phyloP scores from a whole-genome alignment of 1,140 invertebrate genomes.

The Rhagoletis pomonella region DNA sequence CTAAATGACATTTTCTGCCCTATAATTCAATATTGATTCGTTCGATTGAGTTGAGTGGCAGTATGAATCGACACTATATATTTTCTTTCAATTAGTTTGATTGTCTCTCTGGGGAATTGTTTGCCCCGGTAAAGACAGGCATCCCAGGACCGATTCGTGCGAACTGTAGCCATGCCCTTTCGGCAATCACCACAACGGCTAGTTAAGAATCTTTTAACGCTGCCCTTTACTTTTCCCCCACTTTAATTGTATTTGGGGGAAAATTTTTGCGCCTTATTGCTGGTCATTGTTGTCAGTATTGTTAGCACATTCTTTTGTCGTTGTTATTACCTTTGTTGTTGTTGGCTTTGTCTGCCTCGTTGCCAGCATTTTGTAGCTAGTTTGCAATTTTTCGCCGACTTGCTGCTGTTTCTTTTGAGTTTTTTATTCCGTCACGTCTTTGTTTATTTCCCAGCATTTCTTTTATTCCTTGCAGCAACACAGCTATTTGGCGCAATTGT shows the following conservation, averaged over 20 bases:
- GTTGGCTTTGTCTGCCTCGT: not conserved
- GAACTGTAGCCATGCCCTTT: not conserved
- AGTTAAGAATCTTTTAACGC: constrained; percentile 6
- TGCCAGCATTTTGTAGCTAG: constrained; percentile 3
- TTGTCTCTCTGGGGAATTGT: constrained; percentile 17
- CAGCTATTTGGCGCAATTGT: not conserved
- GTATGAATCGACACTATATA: not conserved
- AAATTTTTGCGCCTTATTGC: constrained; percentile 4
- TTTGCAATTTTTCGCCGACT: constrained; percentile 6
- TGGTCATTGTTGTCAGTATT: constrained; percentile 19
- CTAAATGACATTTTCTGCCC: not conserved
- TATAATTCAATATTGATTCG: constrained; percentile 13
- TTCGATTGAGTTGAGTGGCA: not conserved
- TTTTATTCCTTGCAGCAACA: not conserved
- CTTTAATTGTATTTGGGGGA: not conserved
- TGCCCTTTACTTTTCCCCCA: not conserved
- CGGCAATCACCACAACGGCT: constrained; percentile 16
- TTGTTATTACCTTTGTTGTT: not conserved
- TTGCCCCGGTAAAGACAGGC: not conserved
- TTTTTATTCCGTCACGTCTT: constrained; percentile 14
- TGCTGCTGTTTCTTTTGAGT: not conserved
- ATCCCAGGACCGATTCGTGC: not conserved
- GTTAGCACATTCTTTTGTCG: constrained; percentile 34
- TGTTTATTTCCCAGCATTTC: not conserved
- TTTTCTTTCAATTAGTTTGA: constrained; percentile 45